Evolutionary conservation across 2,797 vertebrate species (phyloP).

Genomic region (Sparidentex hasta): DNA sequence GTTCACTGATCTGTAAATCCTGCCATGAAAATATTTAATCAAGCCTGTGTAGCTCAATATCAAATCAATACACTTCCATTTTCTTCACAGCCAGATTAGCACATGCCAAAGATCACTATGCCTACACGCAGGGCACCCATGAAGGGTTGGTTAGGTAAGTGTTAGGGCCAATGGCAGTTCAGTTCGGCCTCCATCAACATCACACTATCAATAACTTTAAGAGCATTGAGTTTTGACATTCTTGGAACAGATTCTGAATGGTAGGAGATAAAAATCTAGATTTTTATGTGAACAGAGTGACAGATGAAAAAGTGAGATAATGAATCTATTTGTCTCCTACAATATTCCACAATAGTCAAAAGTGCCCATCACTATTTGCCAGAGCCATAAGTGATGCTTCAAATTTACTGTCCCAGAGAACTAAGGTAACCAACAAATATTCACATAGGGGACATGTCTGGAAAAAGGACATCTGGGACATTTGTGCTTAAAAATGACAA

Average conservation of each 20-base stretch:
- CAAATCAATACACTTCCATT: conserved; percentile 70
- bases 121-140: conserved; percentile 28
- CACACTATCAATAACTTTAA: no score
- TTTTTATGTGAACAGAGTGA: no score
- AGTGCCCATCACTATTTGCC: background rate
- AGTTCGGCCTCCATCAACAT: no score
- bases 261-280: no score
- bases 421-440: background rate
- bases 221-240: no score
- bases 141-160: no score
- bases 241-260: no score
- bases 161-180: no score
- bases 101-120: conserved; percentile 54
- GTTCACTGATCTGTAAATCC: conserved; percentile 70
- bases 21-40: conserved; percentile 69
- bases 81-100: conserved; percentile 62
- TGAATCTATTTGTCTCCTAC: background rate
- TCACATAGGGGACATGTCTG: background rate
- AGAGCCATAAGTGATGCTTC: background rate
- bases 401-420: background rate
- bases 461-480: no score
- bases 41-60: conserved; percentile 65
- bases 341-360: background rate
- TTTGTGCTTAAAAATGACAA: no score
- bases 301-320: no score